These are phyloP conservation scores for Parnassius orleans DNA, from an alignment of 2,888 invertebrate genomes.

Conservation along the genomic window DNA sequence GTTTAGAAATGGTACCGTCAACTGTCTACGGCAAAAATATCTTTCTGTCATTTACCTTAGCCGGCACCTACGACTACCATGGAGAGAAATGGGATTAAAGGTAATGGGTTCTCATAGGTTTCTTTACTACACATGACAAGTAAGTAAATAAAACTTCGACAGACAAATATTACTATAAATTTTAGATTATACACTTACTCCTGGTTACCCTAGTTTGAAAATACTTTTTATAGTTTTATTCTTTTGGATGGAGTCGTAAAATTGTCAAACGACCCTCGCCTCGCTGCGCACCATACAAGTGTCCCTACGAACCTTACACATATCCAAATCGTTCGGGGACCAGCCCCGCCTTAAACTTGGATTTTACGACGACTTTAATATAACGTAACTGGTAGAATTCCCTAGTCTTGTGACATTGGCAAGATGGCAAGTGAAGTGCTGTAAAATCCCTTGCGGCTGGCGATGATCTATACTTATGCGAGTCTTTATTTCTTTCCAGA, in stretches of 20 bases:
- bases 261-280: constrained; percentile 49
- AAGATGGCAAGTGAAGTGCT: not conserved
- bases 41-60: no score
- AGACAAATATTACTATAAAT: no score
- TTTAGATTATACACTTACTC: not conserved
- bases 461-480: constrained; percentile 13
- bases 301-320: constrained; percentile 58
- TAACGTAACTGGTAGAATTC: constrained; percentile 38
- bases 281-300: constrained; percentile 47
- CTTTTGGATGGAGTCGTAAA: constrained; percentile 69
- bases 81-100: no score
- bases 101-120: no score
- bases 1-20: no score
- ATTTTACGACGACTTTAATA: constrained; percentile 58
- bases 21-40: no score
- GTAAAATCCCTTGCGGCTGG: not conserved
- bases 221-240: constrained; percentile 49
- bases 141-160: no score
- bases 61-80: no score
- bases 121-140: no score
- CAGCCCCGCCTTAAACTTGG: constrained; percentile 40
- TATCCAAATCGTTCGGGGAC: constrained; percentile 50
- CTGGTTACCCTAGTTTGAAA: constrained; percentile 31
- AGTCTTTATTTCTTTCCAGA: constrained; percentile 74
- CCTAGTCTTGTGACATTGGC: constrained; percentile 34